A percentile compares a stretch with the other conserved stretches of the same genome.
Conservation (phyloP, 2,888 invertebrate genomes). For the Patella caerulea region DNA sequence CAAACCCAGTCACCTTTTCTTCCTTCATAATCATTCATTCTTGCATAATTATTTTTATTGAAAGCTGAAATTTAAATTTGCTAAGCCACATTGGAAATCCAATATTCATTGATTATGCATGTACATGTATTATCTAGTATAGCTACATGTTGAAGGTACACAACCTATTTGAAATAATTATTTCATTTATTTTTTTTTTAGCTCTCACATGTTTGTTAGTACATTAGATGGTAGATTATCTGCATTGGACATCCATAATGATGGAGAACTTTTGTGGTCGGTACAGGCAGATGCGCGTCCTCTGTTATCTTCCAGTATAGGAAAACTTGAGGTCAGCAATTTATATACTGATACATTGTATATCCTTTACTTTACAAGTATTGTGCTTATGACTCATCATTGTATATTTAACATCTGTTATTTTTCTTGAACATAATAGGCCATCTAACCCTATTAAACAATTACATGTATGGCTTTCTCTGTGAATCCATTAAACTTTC, state of each 20-base stretch:
- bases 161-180: too few species aligned
- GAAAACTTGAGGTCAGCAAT: slow-evolving; percentile 82
- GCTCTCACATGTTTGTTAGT: slow-evolving; percentile 82
- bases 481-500: too few species aligned
- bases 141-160: too few species aligned
- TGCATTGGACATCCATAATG: slow-evolving; percentile 80
- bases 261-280: slow-evolving; percentile 83
- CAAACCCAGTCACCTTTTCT: too few species aligned
- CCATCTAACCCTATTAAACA: too few species aligned
- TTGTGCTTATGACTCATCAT: neutral
- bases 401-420: neutral
- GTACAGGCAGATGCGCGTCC: slow-evolving; percentile 83
- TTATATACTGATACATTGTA: neutral
- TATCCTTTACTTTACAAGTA: neutral
- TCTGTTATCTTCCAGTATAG: slow-evolving; percentile 89
- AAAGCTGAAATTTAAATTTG: too few species aligned
- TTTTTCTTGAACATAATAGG: neutral
- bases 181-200: slow-evolving; percentile 27
- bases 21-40: too few species aligned
- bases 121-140: too few species aligned
- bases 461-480: too few species aligned
- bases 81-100: too few species aligned
- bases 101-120: too few species aligned
- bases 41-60: too few species aligned
- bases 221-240: slow-evolving; percentile 91